Conservation (phyloP, 2,888 invertebrate species). For the Leuctra nigra region DNA sequence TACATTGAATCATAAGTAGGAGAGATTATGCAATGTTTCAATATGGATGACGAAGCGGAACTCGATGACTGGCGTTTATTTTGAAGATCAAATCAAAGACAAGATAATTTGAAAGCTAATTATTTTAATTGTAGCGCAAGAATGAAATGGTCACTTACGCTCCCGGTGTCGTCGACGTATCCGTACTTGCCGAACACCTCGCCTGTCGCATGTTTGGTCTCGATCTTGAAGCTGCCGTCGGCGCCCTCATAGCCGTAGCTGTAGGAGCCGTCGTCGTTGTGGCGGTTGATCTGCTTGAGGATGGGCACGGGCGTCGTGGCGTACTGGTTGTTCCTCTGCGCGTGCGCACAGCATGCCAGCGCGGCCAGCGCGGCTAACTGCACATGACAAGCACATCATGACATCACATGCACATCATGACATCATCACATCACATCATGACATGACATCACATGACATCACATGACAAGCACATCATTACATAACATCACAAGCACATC, state of each 20-base stretch:
- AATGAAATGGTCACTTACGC: conserved; percentile 39
- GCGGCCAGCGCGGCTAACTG: conserved; percentile 15
- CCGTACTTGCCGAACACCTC: conserved; percentile 86
- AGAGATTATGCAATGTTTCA: no score
- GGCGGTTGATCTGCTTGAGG: conserved; percentile 74
- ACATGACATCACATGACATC: no score
- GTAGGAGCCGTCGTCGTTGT: conserved; percentile 83
- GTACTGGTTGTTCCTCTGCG: conserved; percentile 21
- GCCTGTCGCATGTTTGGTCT: conserved; percentile 76
- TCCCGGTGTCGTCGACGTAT: conserved; percentile 74
- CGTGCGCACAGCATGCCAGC: conserved; percentile 14
- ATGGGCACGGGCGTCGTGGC: conserved; percentile 67
- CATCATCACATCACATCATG: no score
- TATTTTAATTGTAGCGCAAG: no score
- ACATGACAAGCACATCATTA: no score
- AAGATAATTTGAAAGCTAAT: no score
- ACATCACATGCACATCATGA: no score
- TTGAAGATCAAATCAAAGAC: no score
- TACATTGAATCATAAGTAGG: no score
- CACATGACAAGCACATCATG: conserved; percentile 7
- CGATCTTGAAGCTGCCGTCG: conserved; percentile 81
- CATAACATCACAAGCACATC: no score
- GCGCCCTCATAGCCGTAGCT: conserved; percentile 84
- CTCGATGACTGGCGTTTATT: no score
- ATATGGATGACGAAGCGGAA: no score